These are phyloP conservation scores for Caenorhabditis inopinata DNA, from an alignment of 1,140 invertebrate genomes.

Conservation along the genomic window DNA sequence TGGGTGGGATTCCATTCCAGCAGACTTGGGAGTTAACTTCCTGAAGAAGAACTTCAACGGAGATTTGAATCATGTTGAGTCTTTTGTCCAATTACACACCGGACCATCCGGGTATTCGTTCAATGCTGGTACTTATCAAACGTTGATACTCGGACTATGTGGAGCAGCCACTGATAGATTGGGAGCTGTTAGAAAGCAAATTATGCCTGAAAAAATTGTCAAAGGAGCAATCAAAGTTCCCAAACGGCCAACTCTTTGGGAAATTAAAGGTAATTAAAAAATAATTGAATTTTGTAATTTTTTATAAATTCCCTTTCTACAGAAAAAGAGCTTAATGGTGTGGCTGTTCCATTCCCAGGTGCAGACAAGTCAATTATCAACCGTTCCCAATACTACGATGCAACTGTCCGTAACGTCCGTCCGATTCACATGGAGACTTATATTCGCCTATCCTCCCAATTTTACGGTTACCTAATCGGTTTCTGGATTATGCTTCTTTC, in stretches of 20 bases:
- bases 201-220: slow-evolving; percentile 63
- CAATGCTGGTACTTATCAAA: slow-evolving; percentile 65
- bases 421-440: slow-evolving; percentile 70
- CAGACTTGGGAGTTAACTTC: slow-evolving; percentile 79
- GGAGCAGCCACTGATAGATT: slow-evolving; percentile 56
- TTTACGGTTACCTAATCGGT: slow-evolving; percentile 68
- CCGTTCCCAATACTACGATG: slow-evolving; percentile 77
- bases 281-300: slow-evolving; percentile 73
- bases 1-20: slow-evolving; percentile 81
- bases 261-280: slow-evolving; percentile 30
- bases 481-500: slow-evolving; percentile 73
- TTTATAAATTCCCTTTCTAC: slow-evolving; percentile 55
- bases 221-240: slow-evolving; percentile 55
- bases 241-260: slow-evolving; percentile 40
- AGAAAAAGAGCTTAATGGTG: slow-evolving; percentile 72
- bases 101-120: slow-evolving; percentile 59
- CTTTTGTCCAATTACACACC: slow-evolving; percentile 43
- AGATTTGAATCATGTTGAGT: slow-evolving; percentile 57
- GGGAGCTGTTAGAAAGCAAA: slow-evolving; percentile 58
- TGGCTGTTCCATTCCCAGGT: slow-evolving; percentile 78
- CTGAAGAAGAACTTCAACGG: slow-evolving; percentile 77
- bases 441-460: slow-evolving; percentile 60
- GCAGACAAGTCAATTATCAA: slow-evolving; percentile 78
- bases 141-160: slow-evolving; percentile 59
- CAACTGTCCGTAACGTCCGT: slow-evolving; percentile 73